A percentile compares a stretch with the other conserved stretches of the same genome.
phyloP scores from a whole-genome alignment of 2,113 vertebrate species.

The Maccullochella peelii region DNA sequence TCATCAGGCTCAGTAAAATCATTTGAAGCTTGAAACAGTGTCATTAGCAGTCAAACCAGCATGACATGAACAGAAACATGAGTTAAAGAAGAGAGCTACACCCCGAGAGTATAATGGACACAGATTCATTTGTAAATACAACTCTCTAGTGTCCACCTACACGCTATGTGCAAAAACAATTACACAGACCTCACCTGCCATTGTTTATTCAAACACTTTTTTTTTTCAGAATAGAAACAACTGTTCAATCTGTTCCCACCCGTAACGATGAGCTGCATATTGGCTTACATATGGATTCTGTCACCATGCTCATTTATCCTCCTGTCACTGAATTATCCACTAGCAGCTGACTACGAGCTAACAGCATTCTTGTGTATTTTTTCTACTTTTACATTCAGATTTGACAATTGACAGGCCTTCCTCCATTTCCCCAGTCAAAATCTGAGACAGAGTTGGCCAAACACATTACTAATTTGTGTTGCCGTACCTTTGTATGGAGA shows the following conservation, averaged over 20 bases:
- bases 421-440: not conserved
- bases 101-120: constrained; percentile 14
- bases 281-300: constrained; percentile 36
- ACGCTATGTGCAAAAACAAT: not conserved
- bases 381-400: not conserved
- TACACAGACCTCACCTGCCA: not conserved
- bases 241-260: not conserved
- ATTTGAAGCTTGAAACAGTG: constrained; percentile 43
- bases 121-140: constrained; percentile 22
- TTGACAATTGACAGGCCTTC: not conserved
- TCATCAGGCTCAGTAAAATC: constrained; percentile 46
- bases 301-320: not conserved
- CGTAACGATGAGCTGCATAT: not conserved
- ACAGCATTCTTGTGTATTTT: not conserved
- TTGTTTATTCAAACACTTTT: not conserved
- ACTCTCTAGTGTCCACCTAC: constrained; percentile 5
- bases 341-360: not conserved
- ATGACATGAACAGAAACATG: constrained; percentile 17
- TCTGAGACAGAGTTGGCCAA: not conserved
- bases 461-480: not conserved
- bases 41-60: constrained; percentile 49
- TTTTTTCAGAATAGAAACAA: not conserved
- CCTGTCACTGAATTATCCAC: not conserved
- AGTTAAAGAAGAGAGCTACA: not conserved
- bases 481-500: not conserved